phyloP scores from a whole-genome alignment of 1,140 invertebrate species.

The Lanistes nyassanus region DNA sequence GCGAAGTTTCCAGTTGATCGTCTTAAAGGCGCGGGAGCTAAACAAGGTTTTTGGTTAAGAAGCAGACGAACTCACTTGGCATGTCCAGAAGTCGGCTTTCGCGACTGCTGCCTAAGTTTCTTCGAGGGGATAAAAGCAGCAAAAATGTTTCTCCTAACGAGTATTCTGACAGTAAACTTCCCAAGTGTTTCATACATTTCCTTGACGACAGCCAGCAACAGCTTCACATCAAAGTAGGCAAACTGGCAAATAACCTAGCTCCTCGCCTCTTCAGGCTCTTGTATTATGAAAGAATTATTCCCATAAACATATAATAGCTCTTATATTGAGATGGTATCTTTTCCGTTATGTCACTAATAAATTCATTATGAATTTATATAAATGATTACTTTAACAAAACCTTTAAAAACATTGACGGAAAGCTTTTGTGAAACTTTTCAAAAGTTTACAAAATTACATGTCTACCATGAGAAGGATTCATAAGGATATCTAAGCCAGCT shows the following conservation, averaged over 20 bases:
- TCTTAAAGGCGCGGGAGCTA: neutral
- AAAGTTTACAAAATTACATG: too few species aligned
- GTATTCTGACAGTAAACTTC: constrained; percentile 30
- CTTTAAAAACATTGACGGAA: too few species aligned
- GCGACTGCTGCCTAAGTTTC: constrained; percentile 48
- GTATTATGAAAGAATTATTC: too few species aligned
- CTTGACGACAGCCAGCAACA: constrained; percentile 53
- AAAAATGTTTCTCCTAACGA: constrained; percentile 27
- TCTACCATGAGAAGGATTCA: too few species aligned
- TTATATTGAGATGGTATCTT: too few species aligned
- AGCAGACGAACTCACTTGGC: constrained; percentile 6
- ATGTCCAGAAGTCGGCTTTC: constrained; percentile 37
- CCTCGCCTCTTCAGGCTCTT: too few species aligned
- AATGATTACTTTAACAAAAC: neutral
- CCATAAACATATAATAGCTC: too few species aligned
- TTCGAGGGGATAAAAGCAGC: constrained; percentile 44
- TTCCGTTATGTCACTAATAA: neutral
- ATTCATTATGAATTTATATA: neutral
- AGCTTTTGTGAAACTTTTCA: too few species aligned
- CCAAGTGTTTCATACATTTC: constrained; percentile 42
- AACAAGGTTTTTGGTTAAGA: neutral
- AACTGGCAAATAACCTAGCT: neutral
- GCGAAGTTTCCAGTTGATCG: neutral
- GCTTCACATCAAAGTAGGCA: constrained; percentile 52
- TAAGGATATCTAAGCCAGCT: too few species aligned